Base-by-base conservation (phyloP, 2,888 invertebrate species). In the Hirtodrosophila alboralis region DNA sequence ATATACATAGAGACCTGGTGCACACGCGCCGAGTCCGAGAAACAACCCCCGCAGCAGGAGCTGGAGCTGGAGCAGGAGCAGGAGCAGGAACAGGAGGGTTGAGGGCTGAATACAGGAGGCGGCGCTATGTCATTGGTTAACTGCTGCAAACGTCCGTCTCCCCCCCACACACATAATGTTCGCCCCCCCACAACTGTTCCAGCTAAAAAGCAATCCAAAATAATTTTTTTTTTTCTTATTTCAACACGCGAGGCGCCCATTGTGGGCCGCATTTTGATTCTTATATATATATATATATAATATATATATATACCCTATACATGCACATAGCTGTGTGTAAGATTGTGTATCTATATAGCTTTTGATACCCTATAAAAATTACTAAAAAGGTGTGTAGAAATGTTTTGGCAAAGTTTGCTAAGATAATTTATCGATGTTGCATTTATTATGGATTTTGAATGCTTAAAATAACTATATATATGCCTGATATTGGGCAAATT, bases 81-180 rank as follows among this genome's bases (percentile, higher is more conserved):
- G 23, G 13, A 13, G 26, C 27, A 18, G 18, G 12, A 33, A 12
- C 21, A 30, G 36, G n/a, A n/a, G n/a, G n/a, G n/a, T n/a, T n/a
- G n/a, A n/a, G n/a, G n/a, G n/a, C n/a, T n/a, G n/a, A n/a, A n/a
- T n/a, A n/a, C n/a, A n/a, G n/a, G 13, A 52, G 34, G 9, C 43
- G 26, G 57, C 33, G 76, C 76, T 58, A 63, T 85, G 85, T 84
- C 84, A 87, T 80, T 86, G 87, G 84, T 73, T 74, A 76, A 69
- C 74, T 53, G 67, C 66, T 52, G 56, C 68, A 54, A n/a, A n/a
- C n/a, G n/a, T n/a, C n/a, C n/a, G n/a, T n/a, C 43, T 49, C 49
- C 14, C 31, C 8, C 1, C 47, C 28, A 16, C 14, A 5, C n/a
- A 6, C 34, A n/a, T n/a, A n/a, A n/a, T n/a, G n/a, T n/a, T n/a